Evolutionary conservation across 2,113 vertebrate genomes (phyloP).

Genomic region (Bubo blakistoni): DNA sequence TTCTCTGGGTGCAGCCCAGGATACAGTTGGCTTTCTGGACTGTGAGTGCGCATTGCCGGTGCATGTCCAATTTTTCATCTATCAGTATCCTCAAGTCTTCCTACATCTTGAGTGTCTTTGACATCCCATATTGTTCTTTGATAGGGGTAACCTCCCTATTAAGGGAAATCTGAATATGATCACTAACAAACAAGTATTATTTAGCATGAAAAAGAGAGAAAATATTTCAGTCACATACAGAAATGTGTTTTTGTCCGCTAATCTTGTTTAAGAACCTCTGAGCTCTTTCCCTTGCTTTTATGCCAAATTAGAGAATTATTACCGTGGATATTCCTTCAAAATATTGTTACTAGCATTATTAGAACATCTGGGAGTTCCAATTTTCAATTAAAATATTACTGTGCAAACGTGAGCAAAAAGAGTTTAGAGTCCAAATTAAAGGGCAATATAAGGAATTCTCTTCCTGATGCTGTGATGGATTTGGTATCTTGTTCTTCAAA

Average conservation of each 20-base stretch:
- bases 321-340: neutral
- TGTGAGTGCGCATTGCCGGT: accelerated
- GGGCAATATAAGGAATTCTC: neutral
- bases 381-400: neutral
- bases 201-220: neutral
- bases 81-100: neutral
- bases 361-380: neutral
- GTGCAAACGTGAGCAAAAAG: neutral
- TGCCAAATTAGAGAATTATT: neutral
- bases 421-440: neutral
- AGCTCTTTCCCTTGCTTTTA: neutral
- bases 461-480: neutral
- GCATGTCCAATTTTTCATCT: neutral
- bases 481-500: neutral
- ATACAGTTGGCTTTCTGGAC: neutral
- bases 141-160: neutral
- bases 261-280: neutral
- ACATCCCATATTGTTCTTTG: neutral
- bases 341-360: neutral
- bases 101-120: neutral
- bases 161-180: neutral
- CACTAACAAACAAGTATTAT: neutral
- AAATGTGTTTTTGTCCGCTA: neutral
- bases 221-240: neutral
- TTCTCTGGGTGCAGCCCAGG: neutral